A percentile compares a stretch with the other conserved stretches of the same genome.
These are phyloP conservation scores for Cyrtonyx montezumae DNA, from an alignment of 2,113 vertebrate species.

Conservation along the genomic window DNA sequence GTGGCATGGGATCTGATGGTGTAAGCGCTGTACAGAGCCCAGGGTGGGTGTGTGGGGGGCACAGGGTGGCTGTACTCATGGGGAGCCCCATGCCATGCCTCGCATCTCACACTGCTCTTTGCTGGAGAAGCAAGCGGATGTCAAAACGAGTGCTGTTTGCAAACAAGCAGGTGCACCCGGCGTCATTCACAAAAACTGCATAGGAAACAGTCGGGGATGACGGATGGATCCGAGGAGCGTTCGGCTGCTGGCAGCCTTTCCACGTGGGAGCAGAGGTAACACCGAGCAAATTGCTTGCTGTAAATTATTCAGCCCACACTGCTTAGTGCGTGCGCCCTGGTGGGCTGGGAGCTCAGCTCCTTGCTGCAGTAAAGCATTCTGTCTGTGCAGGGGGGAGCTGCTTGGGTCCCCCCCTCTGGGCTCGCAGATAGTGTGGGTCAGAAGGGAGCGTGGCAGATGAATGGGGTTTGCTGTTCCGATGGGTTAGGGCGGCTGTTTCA, in stretches of 20 bases:
- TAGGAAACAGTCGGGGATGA: not conserved
- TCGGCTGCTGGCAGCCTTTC: not conserved
- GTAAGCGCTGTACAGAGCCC: not conserved
- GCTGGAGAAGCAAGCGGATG: not conserved
- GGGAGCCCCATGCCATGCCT: not conserved
- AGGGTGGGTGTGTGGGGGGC: not conserved
- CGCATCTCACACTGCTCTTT: not conserved
- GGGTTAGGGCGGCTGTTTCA: no score
- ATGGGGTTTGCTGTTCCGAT: no score
- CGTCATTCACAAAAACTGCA: accelerated
- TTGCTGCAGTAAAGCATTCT: no score
- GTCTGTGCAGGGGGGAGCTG: not conserved
- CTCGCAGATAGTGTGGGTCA: not conserved
- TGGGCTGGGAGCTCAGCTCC: not conserved
- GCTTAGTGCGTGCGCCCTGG: accelerated
- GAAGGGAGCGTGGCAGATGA: no score
- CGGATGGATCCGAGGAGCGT: not conserved
- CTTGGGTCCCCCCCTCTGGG: accelerated
- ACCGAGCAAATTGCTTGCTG: accelerated
- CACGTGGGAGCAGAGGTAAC: not conserved
- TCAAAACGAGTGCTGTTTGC: not conserved
- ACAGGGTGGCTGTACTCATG: not conserved
- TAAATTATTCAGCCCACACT: not conserved
- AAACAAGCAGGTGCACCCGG: not conserved
- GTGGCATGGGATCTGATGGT: not conserved